Evolutionary conservation across 2,113 vertebrate species (phyloP), one percentile per base, ranked within the genome.

Genomic region (Willisornis vidua): DNA sequence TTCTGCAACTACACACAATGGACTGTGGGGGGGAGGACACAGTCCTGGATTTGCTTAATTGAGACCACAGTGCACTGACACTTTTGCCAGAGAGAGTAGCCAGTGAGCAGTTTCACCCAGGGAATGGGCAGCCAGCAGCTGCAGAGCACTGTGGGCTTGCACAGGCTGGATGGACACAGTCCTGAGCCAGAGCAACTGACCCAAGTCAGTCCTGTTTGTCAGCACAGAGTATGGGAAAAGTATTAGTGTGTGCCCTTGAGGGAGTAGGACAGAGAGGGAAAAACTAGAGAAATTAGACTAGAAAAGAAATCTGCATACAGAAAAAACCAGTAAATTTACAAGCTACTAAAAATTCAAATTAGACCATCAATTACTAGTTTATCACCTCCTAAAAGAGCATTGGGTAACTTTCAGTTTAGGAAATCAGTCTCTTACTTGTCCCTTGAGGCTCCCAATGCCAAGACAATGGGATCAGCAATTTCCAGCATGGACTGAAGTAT

Each of bases 401-500:
- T 95, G 91, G 85, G 83, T 87, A 93, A 88, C 62, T 81, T 80
- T 57, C 48, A 86, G 84, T 76, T 91, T 76, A 89, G 55, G 26
- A 91, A 89, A 87, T 6, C 22, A 68, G 63, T 77, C 65, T 82
- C 98, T 97, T 97, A 99, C 99, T 99, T 99, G 98, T 99, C 99
- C 98, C 99, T 98, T 83, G 99, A 99, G 45, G 99, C 99, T 93
- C 99, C 99, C 91, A 99, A 80, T 3, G 99, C 99, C 97, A 99
- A 96, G 75, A 99, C 99, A 90, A 99, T 99, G 75, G 99, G 99
- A 96, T 99, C 99, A n/a, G 99, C 99, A 19, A 99, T 99, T 98
- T 99, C 99, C 96, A 99, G 96, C 99, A 99, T 99, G 54, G 99
- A 99, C 98, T 99, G 99, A 25, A 99, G 98, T 83, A 99, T 99